These are phyloP conservation scores for Amphipoea oculea DNA, from an alignment of 2,888 invertebrate genomes.

Conservation along the genomic window DNA sequence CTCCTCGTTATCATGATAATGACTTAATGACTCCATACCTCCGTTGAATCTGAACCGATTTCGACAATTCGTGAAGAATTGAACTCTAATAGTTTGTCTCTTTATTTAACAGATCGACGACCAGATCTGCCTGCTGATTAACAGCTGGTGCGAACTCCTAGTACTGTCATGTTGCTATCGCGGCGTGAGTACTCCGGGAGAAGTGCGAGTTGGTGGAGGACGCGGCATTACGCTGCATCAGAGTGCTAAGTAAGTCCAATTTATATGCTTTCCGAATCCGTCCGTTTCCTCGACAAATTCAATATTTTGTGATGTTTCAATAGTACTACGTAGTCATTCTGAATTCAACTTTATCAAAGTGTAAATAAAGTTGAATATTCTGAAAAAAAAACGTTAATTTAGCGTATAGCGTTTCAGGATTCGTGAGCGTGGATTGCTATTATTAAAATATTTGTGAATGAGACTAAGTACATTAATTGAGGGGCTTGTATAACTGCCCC, in stretches of 20 bases:
- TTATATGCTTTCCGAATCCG: neutral
- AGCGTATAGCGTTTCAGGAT: neutral
- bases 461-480: no score
- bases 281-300: neutral
- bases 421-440: neutral
- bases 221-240: slow-evolving; percentile 88
- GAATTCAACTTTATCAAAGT: neutral
- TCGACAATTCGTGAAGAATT: neutral
- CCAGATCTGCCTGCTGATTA: slow-evolving; percentile 98
- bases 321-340: neutral
- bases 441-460: no score
- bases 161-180: slow-evolving; percentile 98
- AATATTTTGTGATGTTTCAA: neutral
- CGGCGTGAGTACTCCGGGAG: slow-evolving; percentile 97
- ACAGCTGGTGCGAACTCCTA: slow-evolving; percentile 98
- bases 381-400: neutral
- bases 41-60: neutral
- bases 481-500: no score
- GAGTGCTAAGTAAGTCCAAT: slow-evolving; percentile 88
- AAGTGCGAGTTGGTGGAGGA: slow-evolving; percentile 93
- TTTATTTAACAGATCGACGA: slow-evolving; percentile 95
- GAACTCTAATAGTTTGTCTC: neutral
- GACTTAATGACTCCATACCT: neutral
- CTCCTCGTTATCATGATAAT: neutral
- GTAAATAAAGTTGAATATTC: neutral